These are phyloP conservation scores for Philereme vetulata DNA, from an alignment of 2,888 invertebrate genomes.

Conservation along the genomic window DNA sequence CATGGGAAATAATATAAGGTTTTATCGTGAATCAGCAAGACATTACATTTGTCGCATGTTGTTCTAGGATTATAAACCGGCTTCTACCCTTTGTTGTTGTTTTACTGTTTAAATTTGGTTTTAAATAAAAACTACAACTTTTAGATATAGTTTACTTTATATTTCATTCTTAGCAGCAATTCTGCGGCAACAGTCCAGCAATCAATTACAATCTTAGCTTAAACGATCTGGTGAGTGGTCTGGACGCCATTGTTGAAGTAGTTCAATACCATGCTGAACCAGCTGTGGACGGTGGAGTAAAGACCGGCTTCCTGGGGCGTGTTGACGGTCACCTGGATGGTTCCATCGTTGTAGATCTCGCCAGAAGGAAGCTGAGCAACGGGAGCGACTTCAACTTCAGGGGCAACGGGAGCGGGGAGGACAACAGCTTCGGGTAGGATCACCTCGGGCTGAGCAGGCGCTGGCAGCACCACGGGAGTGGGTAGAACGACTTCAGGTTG, in stretches of 20 bases:
- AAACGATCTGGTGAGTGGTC: conserved; percentile 60
- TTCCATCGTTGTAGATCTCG: conserved; percentile 64
- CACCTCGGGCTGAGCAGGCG: conserved; percentile 23
- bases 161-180: too few species aligned
- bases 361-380: conserved; percentile 43
- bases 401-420: conserved; percentile 36
- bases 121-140: too few species aligned
- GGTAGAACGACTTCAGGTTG: conserved; percentile 30
- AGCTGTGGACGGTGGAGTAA: conserved; percentile 58
- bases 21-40: too few species aligned
- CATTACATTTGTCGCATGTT: too few species aligned
- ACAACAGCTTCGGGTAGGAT: conserved; percentile 18
- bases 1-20: too few species aligned
- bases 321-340: conserved; percentile 60
- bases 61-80: too few species aligned
- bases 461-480: conserved; percentile 32
- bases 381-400: conserved; percentile 28
- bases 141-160: too few species aligned
- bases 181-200: background rate
- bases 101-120: too few species aligned
- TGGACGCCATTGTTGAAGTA: conserved; percentile 59
- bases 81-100: too few species aligned
- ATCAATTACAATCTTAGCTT: conserved; percentile 33
- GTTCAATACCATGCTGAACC: conserved; percentile 66
- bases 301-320: conserved; percentile 50